Conservation (phyloP, 2,888 invertebrate species). For the Chaetogeoica ovagalla region DNA sequence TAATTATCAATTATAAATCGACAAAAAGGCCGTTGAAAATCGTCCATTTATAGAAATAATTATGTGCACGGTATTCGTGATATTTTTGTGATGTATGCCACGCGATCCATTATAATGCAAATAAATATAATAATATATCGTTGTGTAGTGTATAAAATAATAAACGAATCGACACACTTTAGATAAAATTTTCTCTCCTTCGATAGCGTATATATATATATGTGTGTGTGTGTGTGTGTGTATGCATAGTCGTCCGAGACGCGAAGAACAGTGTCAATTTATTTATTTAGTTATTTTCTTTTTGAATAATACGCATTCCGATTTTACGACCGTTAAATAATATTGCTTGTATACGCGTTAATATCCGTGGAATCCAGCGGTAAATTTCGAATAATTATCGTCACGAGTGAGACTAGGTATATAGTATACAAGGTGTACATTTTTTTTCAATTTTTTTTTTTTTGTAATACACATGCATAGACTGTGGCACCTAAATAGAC, state of each 20-base stretch:
- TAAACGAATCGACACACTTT: conserved; percentile 1
- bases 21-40: not conserved
- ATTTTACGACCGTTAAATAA: not conserved
- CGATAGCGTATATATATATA: not conserved
- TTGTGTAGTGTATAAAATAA: too few species aligned
- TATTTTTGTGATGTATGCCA: not conserved
- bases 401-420: too few species aligned
- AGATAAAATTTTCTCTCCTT: not conserved
- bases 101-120: too few species aligned
- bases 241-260: too few species aligned
- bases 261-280: conserved; percentile 25
- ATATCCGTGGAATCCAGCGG: not conserved
- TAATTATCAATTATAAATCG: not conserved
- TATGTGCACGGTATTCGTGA: not conserved
- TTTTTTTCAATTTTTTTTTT: too few species aligned
- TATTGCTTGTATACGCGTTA: not conserved
- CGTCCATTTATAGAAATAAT: not conserved
- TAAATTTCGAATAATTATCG: too few species aligned
- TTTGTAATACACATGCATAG: too few species aligned
- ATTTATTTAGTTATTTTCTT: not conserved
- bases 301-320: not conserved
- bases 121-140: too few species aligned
- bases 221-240: too few species aligned
- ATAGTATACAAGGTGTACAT: too few species aligned
- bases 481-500: too few species aligned